phyloP scores from a whole-genome alignment of 2,797 vertebrate species.

The Diceros bicornis region DNA sequence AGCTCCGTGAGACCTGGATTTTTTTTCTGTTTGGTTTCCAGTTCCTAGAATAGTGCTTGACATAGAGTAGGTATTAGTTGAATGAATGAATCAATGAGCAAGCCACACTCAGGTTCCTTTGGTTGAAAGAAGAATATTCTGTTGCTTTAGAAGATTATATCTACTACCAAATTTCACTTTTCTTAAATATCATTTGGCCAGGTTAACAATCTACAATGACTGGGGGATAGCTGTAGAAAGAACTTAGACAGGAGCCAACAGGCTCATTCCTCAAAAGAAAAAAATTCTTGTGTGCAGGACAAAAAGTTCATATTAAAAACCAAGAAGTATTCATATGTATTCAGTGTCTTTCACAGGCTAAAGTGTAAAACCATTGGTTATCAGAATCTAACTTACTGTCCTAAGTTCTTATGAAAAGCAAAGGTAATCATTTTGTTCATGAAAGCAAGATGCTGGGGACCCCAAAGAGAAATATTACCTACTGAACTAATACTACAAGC shows the following conservation, averaged over 20 bases:
- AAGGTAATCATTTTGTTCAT: constrained; percentile 6
- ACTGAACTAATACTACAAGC: not conserved
- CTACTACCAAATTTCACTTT: not conserved
- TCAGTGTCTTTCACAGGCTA: not conserved
- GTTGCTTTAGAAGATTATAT: constrained; percentile 16
- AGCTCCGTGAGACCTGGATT: not conserved
- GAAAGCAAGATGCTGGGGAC: not conserved
- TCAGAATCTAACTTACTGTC: not conserved
- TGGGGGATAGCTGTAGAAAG: not conserved
- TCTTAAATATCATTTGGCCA: not conserved
- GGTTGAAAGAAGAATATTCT: not conserved
- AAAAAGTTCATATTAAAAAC: constrained; percentile 5
- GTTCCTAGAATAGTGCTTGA: not conserved
- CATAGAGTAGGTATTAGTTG: not conserved
- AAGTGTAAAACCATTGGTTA: not conserved
- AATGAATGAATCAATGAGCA: not conserved
- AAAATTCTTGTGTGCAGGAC: not conserved
- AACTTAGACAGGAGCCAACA: not conserved
- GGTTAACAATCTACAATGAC: not conserved
- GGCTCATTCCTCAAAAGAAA: not conserved
- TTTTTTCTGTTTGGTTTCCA: not conserved
- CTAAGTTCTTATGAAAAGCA: not conserved
- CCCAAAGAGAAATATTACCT: not conserved
- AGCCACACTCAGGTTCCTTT: not conserved
- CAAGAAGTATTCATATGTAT: not conserved